phyloP scores from a whole-genome alignment of 2,797 vertebrate genomes.

The Chromobotia macracanthus region DNA sequence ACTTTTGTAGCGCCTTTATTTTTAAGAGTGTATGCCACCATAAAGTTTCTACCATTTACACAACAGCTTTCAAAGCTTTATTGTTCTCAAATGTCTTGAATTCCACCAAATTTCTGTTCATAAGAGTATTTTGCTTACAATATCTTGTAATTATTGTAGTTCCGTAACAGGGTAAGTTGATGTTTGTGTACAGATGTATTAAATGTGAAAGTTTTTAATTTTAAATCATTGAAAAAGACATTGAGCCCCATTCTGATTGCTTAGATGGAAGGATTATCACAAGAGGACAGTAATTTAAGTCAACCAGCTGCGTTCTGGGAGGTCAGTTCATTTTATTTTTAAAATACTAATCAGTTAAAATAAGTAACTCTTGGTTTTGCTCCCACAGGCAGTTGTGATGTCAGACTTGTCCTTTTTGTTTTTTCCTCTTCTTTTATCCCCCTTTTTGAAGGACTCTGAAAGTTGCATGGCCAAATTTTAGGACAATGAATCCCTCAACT shows the following conservation, averaged over 20 bases:
- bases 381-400: constrained; percentile 45
- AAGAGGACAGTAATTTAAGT: constrained; percentile 99
- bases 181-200: constrained; percentile 45
- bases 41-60: constrained; percentile 10
- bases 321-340: constrained; percentile 99
- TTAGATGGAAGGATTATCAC: constrained; percentile 99
- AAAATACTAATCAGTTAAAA: constrained; percentile 85
- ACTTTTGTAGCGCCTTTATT: no score
- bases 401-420: constrained; percentile 40
- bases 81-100: constrained; percentile 13
- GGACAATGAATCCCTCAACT: constrained; percentile 10
- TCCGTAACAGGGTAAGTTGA: constrained; percentile 27
- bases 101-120: constrained; percentile 5
- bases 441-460: constrained; percentile 33
- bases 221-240: constrained; percentile 97
- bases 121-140: not conserved
- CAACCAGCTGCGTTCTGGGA: constrained; percentile 99
- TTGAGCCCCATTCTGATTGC: constrained; percentile 99
- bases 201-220: constrained; percentile 84
- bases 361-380: constrained; percentile 57
- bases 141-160: not conserved
- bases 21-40: not conserved
- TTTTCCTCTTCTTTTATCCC: constrained; percentile 30
- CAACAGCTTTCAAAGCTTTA: not conserved
- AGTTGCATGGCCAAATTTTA: constrained; percentile 43